Conservation (phyloP, 2,113 vertebrate species). For the Seriola rivoliana region DNA sequence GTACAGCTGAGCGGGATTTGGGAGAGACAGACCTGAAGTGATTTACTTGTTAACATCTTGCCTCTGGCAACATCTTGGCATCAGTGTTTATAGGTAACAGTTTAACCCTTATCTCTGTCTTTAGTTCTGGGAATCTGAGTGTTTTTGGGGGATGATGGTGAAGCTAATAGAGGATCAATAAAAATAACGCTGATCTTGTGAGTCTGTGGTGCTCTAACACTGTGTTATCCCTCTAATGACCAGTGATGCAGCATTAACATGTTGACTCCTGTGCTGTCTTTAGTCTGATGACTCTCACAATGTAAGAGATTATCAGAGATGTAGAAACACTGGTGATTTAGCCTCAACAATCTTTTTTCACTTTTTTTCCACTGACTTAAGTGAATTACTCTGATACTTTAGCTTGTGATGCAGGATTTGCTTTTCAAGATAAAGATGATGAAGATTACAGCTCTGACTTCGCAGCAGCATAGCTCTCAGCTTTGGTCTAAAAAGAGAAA, state of each 20-base stretch:
- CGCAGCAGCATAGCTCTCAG: not conserved
- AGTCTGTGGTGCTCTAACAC: not conserved
- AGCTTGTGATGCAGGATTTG: not conserved
- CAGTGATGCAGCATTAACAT: constrained; percentile 30
- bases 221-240: constrained; percentile 1
- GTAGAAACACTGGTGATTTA: constrained; percentile 8
- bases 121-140: not conserved
- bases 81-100: not conserved
- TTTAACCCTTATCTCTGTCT: not conserved
- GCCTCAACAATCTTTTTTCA: not conserved
- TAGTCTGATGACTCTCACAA: constrained; percentile 16
- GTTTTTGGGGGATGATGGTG: not conserved
- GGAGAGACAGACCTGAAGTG: constrained; percentile 34
- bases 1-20: constrained; percentile 65
- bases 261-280: constrained; percentile 6
- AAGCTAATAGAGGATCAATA: not conserved
- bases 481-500: constrained; percentile 32
- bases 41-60: constrained; percentile 29
- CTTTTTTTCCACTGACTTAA: not conserved
- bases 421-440: not conserved
- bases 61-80: not conserved
- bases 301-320: constrained; percentile 5
- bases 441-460: constrained; percentile 10
- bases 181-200: not conserved
- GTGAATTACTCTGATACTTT: not conserved